Base-by-base conservation (phyloP, 1,140 invertebrate genomes). In the Drosophila murphyi region DNA sequence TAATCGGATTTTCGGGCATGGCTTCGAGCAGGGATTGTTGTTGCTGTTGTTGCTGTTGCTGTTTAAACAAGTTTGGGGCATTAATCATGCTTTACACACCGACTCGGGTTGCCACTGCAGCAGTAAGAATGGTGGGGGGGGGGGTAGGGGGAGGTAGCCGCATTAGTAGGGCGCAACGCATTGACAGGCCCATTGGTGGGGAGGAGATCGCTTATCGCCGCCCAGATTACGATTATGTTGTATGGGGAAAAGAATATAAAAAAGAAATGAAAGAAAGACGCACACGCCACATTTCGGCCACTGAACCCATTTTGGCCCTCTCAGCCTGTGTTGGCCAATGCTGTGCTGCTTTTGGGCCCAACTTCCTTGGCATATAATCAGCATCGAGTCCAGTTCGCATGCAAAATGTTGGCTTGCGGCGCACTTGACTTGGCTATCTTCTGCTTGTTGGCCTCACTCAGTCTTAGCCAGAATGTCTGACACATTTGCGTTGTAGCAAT, bases 51-150 rank as follows among this genome's bases (percentile, higher is more conserved):
- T 39, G 37, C 10, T 34, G 34, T 34, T 56, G 82, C 80, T 87
- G 80, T 87, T 88, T 87, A 89, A 87, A 87, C 83, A 87, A 88
- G 83, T 87, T 87, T 87, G 69, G 70, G 75, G 83, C 83, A 87
- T 87, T 87, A 88, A 87, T 89, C 83, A 87, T 88, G 83, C 82
- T 87, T 88, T 89, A 87, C 85, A 77, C 76, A 32, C 8, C 7
- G 34, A 50, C 59, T 61, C 47, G 57, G 12, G 28, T 70, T 35
- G 45, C 20, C 20, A 20, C 20, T 20, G 20, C 20, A 20, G 37
- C 12, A 48, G 45, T 20, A 20, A 60, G n/a, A 50, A 59, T 54
- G 71, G 41, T 3, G 37, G 0, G 8, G 7, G 0, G 37, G 7
- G 10, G 39, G 39, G 3, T 3, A 8, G 3, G 37, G 37, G n/a